These are phyloP conservation scores for Caligus rogercresseyi DNA, from an alignment of 1,140 invertebrate genomes.

Conservation along the genomic window DNA sequence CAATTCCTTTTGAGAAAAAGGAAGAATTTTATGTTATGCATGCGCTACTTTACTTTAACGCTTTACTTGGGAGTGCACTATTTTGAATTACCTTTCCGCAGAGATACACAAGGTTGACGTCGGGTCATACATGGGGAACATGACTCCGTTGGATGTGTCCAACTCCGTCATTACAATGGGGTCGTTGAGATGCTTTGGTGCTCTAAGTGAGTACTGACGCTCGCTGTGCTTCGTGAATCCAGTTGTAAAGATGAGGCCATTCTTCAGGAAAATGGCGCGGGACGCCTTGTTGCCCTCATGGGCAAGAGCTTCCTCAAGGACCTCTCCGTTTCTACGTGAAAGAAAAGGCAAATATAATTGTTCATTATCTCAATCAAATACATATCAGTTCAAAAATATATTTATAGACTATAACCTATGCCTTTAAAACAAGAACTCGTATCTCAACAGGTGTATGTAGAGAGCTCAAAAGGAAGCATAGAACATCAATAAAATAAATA, in stretches of 20 bases:
- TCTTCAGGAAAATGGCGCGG: conserved; percentile 66
- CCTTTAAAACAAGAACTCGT: neutral
- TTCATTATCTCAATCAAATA: neutral
- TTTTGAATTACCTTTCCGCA: conserved; percentile 89
- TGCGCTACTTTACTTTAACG: too few relatives aligned
- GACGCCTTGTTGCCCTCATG: conserved; percentile 93
- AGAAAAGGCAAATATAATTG: conserved; percentile 3
- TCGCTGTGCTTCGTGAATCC: conserved; percentile 94
- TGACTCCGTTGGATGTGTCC: conserved; percentile 90
- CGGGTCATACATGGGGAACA: conserved; percentile 95
- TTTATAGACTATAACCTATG: neutral
- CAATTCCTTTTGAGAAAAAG: too few relatives aligned
- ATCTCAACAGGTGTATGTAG: too few relatives aligned
- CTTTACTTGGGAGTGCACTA: too few relatives aligned
- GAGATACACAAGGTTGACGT: conserved; percentile 85
- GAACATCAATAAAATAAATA: too few relatives aligned
- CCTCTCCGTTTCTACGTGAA: conserved; percentile 17
- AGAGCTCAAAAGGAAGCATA: too few relatives aligned
- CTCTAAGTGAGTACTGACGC: conserved; percentile 79
- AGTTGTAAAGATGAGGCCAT: conserved; percentile 82
- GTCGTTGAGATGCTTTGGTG: conserved; percentile 65
- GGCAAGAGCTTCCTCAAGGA: conserved; percentile 55
- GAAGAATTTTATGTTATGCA: too few relatives aligned
- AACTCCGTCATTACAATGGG: conserved; percentile 88
- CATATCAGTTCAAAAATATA: neutral